Conservation (phyloP, 2,888 invertebrate species). For the Polia nebulosa region DNA sequence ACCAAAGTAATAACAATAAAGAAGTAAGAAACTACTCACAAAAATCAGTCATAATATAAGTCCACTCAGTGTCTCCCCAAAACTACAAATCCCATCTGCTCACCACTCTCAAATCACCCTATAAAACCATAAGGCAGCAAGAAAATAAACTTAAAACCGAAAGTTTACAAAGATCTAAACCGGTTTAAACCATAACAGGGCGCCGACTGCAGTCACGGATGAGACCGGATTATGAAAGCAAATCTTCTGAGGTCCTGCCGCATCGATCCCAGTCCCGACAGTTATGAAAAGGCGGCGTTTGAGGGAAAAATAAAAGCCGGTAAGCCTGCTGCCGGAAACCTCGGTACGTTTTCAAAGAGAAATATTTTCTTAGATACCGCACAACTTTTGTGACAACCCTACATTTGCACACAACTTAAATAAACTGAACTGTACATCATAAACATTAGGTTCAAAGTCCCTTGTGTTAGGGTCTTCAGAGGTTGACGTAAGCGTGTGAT, state of each 20-base stretch:
- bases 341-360: conserved; percentile 82
- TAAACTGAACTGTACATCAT: conserved; percentile 53
- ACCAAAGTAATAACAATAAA: neutral
- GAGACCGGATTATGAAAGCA: conserved; percentile 79
- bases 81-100: conserved; percentile 47
- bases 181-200: conserved; percentile 55
- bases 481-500: conserved; percentile 55
- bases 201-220: conserved; percentile 69
- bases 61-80: conserved; percentile 7
- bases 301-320: conserved; percentile 79
- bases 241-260: conserved; percentile 76
- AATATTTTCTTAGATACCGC: conserved; percentile 85
- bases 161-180: conserved; percentile 53
- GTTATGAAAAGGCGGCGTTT: conserved; percentile 87
- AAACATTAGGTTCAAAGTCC: conserved; percentile 63
- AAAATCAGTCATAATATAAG: neutral
- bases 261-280: conserved; percentile 81
- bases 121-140: conserved; percentile 68
- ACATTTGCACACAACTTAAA: conserved; percentile 45
- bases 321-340: conserved; percentile 84
- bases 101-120: conserved; percentile 33
- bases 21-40: neutral
- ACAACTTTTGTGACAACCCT: conserved; percentile 77
- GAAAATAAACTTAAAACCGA: conserved; percentile 62
- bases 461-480: conserved; percentile 16